Percentiles rank a stretch among this genome's conserved stretches.
Evolutionary conservation across 1,140 invertebrate species (phyloP).

Genomic region (Battus philenor): DNA sequence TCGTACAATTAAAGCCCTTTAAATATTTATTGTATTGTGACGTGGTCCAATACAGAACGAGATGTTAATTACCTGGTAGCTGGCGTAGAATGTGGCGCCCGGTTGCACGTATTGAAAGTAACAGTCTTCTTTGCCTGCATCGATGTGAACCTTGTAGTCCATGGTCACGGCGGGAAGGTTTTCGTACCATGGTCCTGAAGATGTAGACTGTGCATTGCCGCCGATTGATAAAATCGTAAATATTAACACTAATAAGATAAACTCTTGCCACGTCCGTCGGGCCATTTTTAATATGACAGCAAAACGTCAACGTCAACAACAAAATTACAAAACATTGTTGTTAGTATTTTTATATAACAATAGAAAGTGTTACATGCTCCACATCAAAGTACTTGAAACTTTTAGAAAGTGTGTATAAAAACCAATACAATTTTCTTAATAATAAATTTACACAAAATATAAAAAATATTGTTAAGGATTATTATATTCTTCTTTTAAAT

Average conservation of each 20-base stretch:
- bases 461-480: neutral
- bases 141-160: conserved; percentile 96
- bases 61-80: conserved; percentile 86
- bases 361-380: no score
- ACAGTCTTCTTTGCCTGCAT: conserved; percentile 95
- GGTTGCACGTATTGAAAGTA: conserved; percentile 95
- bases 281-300: conserved; percentile 52
- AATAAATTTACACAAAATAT: neutral
- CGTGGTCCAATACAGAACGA: conserved; percentile 22
- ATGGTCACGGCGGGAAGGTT: conserved; percentile 91
- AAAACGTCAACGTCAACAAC: conserved; percentile 6
- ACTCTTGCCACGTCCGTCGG: conserved; percentile 68
- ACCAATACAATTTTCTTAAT: neutral
- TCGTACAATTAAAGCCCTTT: neutral
- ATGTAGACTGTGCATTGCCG: conserved; percentile 53
- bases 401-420: neutral
- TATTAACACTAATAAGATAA: conserved; percentile 58
- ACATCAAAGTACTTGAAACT: no score
- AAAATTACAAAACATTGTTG: neutral
- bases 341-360: no score
- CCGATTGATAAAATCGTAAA: conserved; percentile 67
- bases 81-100: conserved; percentile 94
- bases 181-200: conserved; percentile 83
- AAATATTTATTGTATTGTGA: no score
- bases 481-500: no score